A percentile compares a stretch with the other conserved stretches of the same genome.
These are phyloP conservation scores for Geococcyx californianus DNA, from an alignment of 2,113 vertebrate species.

Conservation along the genomic window DNA sequence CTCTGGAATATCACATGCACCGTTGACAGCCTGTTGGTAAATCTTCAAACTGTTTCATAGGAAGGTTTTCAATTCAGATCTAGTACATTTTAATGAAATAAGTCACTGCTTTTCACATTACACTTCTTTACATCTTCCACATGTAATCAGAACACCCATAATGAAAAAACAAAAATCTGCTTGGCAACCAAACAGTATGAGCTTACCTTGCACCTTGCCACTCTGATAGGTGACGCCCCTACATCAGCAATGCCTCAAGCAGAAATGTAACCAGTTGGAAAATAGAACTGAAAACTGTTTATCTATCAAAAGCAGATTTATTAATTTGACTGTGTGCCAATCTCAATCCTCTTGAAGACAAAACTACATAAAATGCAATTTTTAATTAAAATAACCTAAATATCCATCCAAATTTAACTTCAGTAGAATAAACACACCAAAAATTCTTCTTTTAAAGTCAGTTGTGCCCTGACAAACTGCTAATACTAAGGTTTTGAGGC, in stretches of 20 bases:
- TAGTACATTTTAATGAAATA: not conserved
- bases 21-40: not conserved
- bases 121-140: not conserved
- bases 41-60: not conserved
- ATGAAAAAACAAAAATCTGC: not conserved
- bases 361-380: not conserved
- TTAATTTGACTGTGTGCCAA: not conserved
- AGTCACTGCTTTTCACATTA: too few species aligned
- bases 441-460: not conserved
- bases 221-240: fast-evolving
- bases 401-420: not conserved
- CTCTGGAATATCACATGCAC: not conserved
- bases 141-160: not conserved
- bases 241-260: not conserved
- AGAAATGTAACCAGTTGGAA: not conserved
- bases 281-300: not conserved
- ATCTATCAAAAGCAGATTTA: not conserved
- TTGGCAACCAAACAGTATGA: not conserved
- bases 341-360: not conserved
- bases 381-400: not conserved
- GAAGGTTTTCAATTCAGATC: not conserved
- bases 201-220: not conserved
- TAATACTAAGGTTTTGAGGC: not conserved
- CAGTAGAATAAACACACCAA: not conserved
- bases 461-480: not conserved